Percentiles rank a stretch among this genome's conserved stretches.
Conservation (phyloP, 2,888 invertebrate genomes). For the Drosophila fulvimacula region DNA sequence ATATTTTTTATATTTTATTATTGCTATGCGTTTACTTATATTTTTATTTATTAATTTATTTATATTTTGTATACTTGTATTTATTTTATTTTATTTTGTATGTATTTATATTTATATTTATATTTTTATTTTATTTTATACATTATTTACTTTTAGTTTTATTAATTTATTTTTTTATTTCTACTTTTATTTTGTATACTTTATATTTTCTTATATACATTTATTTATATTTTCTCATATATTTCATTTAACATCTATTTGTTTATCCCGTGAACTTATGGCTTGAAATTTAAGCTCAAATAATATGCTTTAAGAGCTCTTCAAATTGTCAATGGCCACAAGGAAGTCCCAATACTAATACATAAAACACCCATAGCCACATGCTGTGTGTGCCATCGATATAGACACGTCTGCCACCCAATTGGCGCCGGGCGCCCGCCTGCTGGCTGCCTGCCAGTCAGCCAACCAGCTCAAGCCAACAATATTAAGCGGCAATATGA, state of each 20-base stretch:
- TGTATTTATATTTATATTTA: no score
- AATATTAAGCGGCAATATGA: conserved; percentile 60
- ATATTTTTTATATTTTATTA: no score
- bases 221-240: no score
- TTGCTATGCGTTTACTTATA: no score
- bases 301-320: neutral
- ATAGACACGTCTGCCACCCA: conserved; percentile 1
- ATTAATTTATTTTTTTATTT: no score
- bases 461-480: conserved; percentile 10
- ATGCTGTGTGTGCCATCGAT: conserved; percentile 10
- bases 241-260: neutral
- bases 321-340: neutral
- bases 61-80: no score
- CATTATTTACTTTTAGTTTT: no score
- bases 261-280: neutral
- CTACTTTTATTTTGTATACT: no score
- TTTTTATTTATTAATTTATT: neutral
- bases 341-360: conserved; percentile 12
- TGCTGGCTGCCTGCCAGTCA: conserved; percentile 52
- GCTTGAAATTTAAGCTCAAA: neutral
- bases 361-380: neutral
- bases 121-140: no score
- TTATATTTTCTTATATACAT: no score
- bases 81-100: no score
- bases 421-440: conserved; percentile 20